A percentile compares a stretch with the other conserved stretches of the same genome.
These are phyloP conservation scores for Thereva unica DNA, from an alignment of 2,888 invertebrate species.

Conservation along the genomic window DNA sequence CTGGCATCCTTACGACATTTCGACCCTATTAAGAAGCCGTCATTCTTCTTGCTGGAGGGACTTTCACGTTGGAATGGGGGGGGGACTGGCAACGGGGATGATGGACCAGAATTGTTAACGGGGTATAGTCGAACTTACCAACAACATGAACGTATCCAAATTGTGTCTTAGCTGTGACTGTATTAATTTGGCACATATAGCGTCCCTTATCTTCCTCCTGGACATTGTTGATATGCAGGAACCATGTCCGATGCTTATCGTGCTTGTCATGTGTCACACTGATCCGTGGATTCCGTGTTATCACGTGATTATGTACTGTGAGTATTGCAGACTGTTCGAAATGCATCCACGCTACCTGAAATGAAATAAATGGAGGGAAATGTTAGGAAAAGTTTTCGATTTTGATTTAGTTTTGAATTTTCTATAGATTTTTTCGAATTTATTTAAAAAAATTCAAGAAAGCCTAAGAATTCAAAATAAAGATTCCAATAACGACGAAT, in stretches of 20 bases:
- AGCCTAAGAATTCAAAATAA: too few relatives aligned
- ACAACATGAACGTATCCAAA: conserved; percentile 91
- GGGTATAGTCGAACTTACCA: conserved; percentile 63
- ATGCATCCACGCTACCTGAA: conserved; percentile 94
- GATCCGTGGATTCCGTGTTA: conserved; percentile 89
- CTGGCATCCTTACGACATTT: not conserved
- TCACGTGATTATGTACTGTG: conserved; percentile 92
- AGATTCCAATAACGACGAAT: too few relatives aligned
- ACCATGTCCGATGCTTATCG: conserved; percentile 81
- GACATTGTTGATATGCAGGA: conserved; percentile 88
- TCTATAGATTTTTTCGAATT: too few relatives aligned
- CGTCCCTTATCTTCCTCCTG: conserved; percentile 89
- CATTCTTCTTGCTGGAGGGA: conserved; percentile 10
- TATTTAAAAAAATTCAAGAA: too few relatives aligned
- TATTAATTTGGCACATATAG: conserved; percentile 95
- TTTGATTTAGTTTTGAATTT: too few relatives aligned
- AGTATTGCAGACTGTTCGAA: conserved; percentile 92
- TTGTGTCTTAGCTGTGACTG: conserved; percentile 89
- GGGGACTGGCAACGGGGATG: too few relatives aligned
- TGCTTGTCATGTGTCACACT: conserved; percentile 90
- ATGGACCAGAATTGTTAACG: not conserved
- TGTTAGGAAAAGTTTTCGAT: conserved; percentile 12
- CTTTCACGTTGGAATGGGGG: too few relatives aligned
- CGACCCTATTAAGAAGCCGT: conserved; percentile 17
- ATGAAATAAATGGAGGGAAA: conserved; percentile 36